Evolutionary conservation across 2,888 invertebrate genomes (phyloP).

Genomic region (Dicranocentrus wangi): DNA sequence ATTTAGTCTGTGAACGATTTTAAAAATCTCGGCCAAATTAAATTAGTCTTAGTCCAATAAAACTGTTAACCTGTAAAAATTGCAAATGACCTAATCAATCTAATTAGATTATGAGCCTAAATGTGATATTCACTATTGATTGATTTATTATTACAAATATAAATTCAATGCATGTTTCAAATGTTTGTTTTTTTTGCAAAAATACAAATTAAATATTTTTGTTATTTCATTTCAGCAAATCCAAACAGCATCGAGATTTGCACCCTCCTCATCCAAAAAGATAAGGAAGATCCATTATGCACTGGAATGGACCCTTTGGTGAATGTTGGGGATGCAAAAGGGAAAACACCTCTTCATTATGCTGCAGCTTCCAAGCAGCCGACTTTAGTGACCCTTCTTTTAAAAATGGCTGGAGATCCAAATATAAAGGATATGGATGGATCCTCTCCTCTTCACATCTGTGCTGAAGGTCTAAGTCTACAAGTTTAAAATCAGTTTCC

Average conservation of each 20-base stretch:
- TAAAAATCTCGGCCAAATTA: no score
- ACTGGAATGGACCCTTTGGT: slow-evolving; percentile 48
- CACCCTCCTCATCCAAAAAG: slow-evolving; percentile 46
- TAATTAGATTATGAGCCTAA: no score
- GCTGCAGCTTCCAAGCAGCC: slow-evolving; percentile 59
- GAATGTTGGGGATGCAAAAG: slow-evolving; percentile 51
- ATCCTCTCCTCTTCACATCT: slow-evolving; percentile 60
- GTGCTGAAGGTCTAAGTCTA: slow-evolving; percentile 47
- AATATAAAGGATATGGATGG: slow-evolving; percentile 66
- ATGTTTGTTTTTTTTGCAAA: no score
- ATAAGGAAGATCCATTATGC: slow-evolving; percentile 28
- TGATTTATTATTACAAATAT: no score
- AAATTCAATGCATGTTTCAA: no score
- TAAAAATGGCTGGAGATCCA: slow-evolving; percentile 55
- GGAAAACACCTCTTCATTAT: slow-evolving; percentile 65
- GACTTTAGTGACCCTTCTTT: slow-evolving; percentile 36
- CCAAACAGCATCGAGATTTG: slow-evolving; percentile 62
- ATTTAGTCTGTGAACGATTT: no score
- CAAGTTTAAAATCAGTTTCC: background rate
- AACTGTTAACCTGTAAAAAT: no score
- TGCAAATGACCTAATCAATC: no score
- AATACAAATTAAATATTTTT: no score
- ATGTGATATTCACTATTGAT: no score
- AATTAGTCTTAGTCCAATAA: no score
- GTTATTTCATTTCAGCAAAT: no score